Percentiles rank a stretch among this genome's conserved stretches.
phyloP scores from a whole-genome alignment of 2,888 invertebrate species.

The Epistrophe grossulariae region DNA sequence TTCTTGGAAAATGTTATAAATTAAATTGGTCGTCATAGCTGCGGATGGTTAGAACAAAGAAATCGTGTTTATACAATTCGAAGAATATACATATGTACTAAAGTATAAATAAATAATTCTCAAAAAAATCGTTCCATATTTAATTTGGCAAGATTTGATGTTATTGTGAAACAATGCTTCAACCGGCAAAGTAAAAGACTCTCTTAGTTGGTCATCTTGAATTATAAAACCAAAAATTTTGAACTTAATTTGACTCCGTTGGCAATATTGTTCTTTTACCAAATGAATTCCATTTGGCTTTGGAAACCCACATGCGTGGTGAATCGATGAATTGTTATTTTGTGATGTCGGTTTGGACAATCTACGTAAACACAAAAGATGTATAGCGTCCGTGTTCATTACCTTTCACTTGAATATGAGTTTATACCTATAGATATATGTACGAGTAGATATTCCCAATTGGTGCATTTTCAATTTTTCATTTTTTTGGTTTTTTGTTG shows the following conservation, averaged over 20 bases:
- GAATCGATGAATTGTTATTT: constrained; percentile 67
- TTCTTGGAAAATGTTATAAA: no score
- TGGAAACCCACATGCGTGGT: constrained; percentile 53
- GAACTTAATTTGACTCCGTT: neutral
- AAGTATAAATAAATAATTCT: no score
- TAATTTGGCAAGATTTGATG: no score
- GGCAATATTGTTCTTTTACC: constrained; percentile 5
- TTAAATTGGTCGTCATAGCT: no score
- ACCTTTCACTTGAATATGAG: constrained; percentile 64
- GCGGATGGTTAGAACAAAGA: no score
- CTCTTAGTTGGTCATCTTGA: no score
- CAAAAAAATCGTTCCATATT: no score
- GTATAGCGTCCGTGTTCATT: constrained; percentile 60
- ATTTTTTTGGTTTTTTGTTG: neutral
- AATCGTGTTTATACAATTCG: no score
- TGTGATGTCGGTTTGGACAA: constrained; percentile 58
- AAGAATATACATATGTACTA: no score
- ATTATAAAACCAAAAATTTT: no score
- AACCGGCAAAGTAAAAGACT: no score
- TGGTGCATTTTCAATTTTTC: constrained; percentile 57
- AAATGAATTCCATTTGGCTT: constrained; percentile 14
- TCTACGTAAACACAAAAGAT: constrained; percentile 42
- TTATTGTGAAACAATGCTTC: no score
- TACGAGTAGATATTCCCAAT: constrained; percentile 31
- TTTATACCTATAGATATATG: neutral